Conservation (phyloP, 2,113 vertebrate genomes). For the human region DNA sequence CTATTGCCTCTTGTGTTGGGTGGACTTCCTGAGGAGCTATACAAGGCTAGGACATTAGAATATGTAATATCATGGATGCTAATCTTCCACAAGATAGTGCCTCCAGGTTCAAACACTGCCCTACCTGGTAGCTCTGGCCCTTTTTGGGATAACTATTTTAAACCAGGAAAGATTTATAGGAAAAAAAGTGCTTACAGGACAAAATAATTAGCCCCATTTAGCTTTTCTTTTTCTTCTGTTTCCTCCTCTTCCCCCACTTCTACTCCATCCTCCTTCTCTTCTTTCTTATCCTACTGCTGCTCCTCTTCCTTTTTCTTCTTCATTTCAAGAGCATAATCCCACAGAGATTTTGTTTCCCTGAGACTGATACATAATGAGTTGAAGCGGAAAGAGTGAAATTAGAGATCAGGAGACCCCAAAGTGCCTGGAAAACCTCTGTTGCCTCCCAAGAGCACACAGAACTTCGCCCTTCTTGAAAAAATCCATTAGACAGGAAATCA, state of each 20-base stretch:
- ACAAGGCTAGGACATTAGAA: neutral
- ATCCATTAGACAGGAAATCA: neutral
- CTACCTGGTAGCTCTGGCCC: no score
- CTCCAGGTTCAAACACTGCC: neutral
- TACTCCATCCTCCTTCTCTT: neutral
- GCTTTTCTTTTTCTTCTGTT: no score
- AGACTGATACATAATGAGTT: neutral
- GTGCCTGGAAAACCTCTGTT: neutral
- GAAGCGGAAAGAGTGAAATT: neutral
- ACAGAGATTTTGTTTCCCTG: neutral
- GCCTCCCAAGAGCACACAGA: neutral
- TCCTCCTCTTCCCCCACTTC: rapidly evolving
- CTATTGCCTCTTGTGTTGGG: neutral
- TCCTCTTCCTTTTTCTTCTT: neutral
- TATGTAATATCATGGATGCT: neutral
- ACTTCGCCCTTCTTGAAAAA: neutral
- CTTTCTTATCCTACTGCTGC: rapidly evolving
- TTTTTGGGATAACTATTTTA: neutral
- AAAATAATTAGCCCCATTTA: neutral
- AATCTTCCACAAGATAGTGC: neutral
- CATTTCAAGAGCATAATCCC: neutral
- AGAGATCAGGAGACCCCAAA: neutral
- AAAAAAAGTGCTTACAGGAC: neutral
- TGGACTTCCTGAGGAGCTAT: neutral
- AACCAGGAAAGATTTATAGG: no score